These are phyloP conservation scores for Xiphophorus maculatus DNA, from an alignment of 2,113 vertebrate genomes.

Conservation along the genomic window DNA sequence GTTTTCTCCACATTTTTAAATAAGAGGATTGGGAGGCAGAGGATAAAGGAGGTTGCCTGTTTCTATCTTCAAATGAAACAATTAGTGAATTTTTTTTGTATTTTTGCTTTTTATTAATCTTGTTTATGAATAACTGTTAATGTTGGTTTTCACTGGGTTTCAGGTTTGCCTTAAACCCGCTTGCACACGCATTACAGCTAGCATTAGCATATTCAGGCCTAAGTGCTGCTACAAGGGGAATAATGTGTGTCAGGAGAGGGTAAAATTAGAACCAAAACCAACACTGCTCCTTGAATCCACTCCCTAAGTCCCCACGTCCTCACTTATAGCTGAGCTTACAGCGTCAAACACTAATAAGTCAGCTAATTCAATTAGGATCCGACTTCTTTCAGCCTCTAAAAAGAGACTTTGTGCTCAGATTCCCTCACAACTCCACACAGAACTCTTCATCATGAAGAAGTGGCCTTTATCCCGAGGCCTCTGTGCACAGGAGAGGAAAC, in stretches of 20 bases:
- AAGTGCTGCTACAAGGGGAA: slow-evolving; percentile 68
- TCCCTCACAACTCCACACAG: slow-evolving; percentile 58
- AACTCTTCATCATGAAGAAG: slow-evolving; percentile 67
- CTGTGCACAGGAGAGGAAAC: slow-evolving; percentile 51
- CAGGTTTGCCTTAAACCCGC: slow-evolving; percentile 52
- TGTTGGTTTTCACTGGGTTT: slow-evolving; percentile 14
- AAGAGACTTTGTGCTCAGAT: slow-evolving; percentile 63
- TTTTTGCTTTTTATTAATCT: slow-evolving; percentile 19
- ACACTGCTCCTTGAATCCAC: slow-evolving; percentile 65
- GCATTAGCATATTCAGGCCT: slow-evolving; percentile 67
- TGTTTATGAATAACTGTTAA: slow-evolving; percentile 20
- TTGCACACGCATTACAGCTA: slow-evolving; percentile 57
- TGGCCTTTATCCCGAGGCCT: slow-evolving; percentile 60
- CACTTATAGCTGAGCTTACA: slow-evolving; percentile 62
- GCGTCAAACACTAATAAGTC: slow-evolving; percentile 73
- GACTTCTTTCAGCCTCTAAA: slow-evolving; percentile 58
- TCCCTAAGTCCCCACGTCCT: slow-evolving; percentile 61
- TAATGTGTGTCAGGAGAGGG: slow-evolving; percentile 72
- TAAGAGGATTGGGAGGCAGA: slow-evolving; percentile 47
- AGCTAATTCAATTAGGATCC: slow-evolving; percentile 76
- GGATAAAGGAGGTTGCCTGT: slow-evolving; percentile 36
- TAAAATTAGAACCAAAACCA: slow-evolving; percentile 76
- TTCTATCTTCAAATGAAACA: slow-evolving; percentile 36
- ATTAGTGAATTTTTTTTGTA: slow-evolving; percentile 29
- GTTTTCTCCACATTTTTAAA: slow-evolving; percentile 23